These are phyloP conservation scores for Melinaea marsaeus DNA, from an alignment of 2,888 invertebrate species.

Conservation along the genomic window DNA sequence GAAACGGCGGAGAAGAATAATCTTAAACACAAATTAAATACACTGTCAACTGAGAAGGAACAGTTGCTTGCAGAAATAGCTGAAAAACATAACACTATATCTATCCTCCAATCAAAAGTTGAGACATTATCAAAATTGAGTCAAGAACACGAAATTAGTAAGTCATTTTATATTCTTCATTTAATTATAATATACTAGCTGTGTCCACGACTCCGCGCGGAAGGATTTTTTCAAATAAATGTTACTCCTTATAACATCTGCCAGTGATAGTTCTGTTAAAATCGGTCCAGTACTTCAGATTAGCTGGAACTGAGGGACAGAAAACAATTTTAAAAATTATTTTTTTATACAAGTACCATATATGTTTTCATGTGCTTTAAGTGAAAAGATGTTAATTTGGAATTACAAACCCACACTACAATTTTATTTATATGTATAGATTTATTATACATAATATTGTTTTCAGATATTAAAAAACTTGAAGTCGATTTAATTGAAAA, in stretches of 20 bases:
- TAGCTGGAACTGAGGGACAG: too few relatives aligned
- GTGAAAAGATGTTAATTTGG: too few relatives aligned
- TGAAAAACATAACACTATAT: constrained; percentile 36
- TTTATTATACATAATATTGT: constrained; percentile 8
- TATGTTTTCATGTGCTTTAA: too few relatives aligned
- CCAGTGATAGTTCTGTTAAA: too few relatives aligned
- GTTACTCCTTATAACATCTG: too few relatives aligned
- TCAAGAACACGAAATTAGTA: constrained; percentile 24
- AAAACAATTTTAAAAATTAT: not conserved
- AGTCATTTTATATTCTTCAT: constrained; percentile 17
- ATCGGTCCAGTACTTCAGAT: too few relatives aligned
- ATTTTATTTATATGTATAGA: not conserved
- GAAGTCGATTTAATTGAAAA: constrained; percentile 41
- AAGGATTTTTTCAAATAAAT: too few relatives aligned
- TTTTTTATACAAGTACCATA: not conserved
- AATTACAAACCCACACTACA: too few relatives aligned
- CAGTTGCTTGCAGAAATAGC: constrained; percentile 36
- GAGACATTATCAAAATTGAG: constrained; percentile 28
- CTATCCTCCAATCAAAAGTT: constrained; percentile 36
- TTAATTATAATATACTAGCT: not conserved
- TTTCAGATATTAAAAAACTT: constrained; percentile 43
- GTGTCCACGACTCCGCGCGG: too few relatives aligned
- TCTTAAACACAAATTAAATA: constrained; percentile 34
- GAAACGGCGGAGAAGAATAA: constrained; percentile 35
- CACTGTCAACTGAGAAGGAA: constrained; percentile 37